Conservation (phyloP, 2,888 invertebrate genomes). For the Athetis lepigone region DNA sequence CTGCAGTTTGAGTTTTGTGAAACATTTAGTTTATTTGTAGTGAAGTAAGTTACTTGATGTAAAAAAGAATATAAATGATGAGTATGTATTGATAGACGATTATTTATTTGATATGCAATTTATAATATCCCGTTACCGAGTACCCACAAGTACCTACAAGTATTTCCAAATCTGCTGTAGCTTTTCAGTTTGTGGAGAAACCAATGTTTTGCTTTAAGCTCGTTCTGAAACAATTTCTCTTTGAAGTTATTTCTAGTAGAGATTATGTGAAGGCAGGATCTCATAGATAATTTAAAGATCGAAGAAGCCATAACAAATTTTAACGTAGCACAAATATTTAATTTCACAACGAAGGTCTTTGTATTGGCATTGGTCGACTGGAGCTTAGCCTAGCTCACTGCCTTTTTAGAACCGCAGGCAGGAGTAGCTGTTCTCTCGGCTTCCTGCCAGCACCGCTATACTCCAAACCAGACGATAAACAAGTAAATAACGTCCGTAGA, state of each 20-base stretch:
- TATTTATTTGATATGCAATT: no score
- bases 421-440: slow-evolving; percentile 25
- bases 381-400: slow-evolving; percentile 13
- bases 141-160: neutral
- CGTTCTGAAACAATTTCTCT: neutral
- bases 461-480: slow-evolving; percentile 42
- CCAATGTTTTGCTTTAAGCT: no score
- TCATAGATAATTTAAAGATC: neutral
- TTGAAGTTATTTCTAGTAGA: neutral
- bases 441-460: slow-evolving; percentile 37
- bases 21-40: no score
- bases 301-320: neutral
- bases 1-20: no score
- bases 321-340: neutral
- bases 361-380: slow-evolving; percentile 5
- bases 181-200: neutral
- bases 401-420: slow-evolving; percentile 25
- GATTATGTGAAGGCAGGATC: neutral
- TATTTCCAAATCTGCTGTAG: slow-evolving; percentile 3
- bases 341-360: slow-evolving; percentile 18
- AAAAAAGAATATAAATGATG: no score
- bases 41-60: no score
- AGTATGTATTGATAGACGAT: no score
- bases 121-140: no score
- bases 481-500: slow-evolving; percentile 56